Conservation (phyloP, 2,797 vertebrate species). For the Benthosema pterotum region DNA sequence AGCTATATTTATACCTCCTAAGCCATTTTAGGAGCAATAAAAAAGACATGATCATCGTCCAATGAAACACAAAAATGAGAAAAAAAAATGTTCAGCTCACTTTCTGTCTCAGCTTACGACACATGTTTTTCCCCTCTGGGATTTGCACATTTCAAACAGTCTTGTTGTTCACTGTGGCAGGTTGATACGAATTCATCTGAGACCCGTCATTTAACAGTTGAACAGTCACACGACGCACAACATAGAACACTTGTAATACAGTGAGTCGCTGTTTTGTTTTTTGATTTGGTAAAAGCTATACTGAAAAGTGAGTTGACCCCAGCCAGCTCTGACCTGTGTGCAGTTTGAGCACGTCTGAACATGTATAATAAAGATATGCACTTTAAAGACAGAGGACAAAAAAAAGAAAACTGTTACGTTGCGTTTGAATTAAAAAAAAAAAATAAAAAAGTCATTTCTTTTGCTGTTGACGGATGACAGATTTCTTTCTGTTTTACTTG, state of each 20-base stretch:
- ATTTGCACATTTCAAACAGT: no score
- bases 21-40: no score
- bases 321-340: slow-evolving; percentile 61
- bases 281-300: background rate
- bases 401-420: slow-evolving; percentile 53
- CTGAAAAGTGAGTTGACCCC: slow-evolving; percentile 6
- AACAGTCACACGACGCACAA: background rate
- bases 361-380: slow-evolving; percentile 78
- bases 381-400: slow-evolving; percentile 79
- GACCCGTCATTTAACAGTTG: background rate
- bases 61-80: no score
- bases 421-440: slow-evolving; percentile 50
- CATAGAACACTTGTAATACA: no score
- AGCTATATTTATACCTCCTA: no score
- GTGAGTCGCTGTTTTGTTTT: background rate
- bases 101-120: no score
- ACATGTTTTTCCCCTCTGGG: no score
- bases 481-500: slow-evolving; percentile 67
- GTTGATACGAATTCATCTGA: background rate
- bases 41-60: no score
- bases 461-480: slow-evolving; percentile 23
- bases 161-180: no score
- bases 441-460: slow-evolving; percentile 27
- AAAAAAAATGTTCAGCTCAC: no score
- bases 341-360: slow-evolving; percentile 76